These are phyloP conservation scores for Parnassius mnemosyne DNA, from an alignment of 2,888 invertebrate genomes.

Conservation along the genomic window DNA sequence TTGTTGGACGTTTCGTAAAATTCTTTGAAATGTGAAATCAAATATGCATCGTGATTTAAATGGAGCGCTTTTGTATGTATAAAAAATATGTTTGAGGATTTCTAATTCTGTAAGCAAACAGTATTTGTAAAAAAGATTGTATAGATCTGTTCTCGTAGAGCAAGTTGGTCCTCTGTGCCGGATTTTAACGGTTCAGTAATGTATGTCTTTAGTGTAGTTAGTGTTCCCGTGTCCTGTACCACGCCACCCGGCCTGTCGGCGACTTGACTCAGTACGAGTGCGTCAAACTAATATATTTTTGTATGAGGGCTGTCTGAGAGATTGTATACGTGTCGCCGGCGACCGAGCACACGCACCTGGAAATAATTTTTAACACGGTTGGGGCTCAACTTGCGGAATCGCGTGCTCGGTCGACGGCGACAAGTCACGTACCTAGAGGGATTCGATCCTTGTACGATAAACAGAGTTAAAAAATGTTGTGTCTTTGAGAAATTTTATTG, in stretches of 20 bases:
- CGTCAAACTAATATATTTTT: constrained; percentile 48
- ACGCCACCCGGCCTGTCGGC: neutral
- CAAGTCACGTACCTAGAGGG: constrained; percentile 42
- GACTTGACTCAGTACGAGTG: neutral
- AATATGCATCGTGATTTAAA: neutral
- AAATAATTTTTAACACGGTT: too few relatives aligned
- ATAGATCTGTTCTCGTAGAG: neutral
- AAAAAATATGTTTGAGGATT: neutral
- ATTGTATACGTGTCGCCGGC: constrained; percentile 26
- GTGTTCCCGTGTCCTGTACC: neutral
- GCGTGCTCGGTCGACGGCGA: constrained; percentile 33
- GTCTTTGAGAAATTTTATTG: constrained; percentile 80
- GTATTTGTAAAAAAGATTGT: constrained; percentile 7
- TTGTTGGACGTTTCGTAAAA: constrained; percentile 1
- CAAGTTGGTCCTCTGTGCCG: constrained; percentile 2
- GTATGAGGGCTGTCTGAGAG: constrained; percentile 44
- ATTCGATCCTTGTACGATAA: constrained; percentile 68
- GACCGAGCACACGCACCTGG: constrained; percentile 17
- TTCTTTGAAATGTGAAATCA: neutral
- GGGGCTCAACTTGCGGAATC: constrained; percentile 3
- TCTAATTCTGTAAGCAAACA: constrained; percentile 1
- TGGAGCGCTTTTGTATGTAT: neutral
- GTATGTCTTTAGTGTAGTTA: too few relatives aligned
- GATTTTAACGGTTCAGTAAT: neutral
- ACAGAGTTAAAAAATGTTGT: constrained; percentile 78